These are phyloP conservation scores for Pseudopodoces humilis DNA, from an alignment of 2,113 vertebrate genomes.

Conservation along the genomic window DNA sequence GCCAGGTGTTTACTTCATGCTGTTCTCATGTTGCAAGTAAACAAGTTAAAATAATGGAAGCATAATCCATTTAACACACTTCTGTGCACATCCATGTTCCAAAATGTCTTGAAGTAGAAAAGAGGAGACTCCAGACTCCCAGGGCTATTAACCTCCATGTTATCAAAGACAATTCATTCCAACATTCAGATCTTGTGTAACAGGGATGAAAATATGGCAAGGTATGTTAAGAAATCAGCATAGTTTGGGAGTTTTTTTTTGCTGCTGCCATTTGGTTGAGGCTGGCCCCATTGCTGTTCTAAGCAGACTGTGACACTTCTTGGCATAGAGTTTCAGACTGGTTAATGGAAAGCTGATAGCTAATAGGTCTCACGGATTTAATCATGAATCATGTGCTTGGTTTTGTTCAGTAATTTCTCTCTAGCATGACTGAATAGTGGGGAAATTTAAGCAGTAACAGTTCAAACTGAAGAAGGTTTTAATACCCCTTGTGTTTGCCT, in stretches of 20 bases:
- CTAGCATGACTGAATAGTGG: background rate
- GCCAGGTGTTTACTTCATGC: constrained; percentile 32
- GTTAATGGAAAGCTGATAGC: constrained; percentile 42
- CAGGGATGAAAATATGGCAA: background rate
- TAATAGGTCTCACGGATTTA: background rate
- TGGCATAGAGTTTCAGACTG: constrained; percentile 16
- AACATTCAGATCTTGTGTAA: background rate
- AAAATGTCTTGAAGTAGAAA: background rate
- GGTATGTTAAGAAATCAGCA: background rate
- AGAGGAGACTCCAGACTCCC: background rate
- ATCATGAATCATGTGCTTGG: background rate
- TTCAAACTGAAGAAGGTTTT: background rate
- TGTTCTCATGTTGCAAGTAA: constrained; percentile 20
- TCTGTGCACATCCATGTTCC: background rate
- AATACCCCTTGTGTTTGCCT: background rate
- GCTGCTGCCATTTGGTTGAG: background rate
- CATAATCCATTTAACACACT: constrained; percentile 17
- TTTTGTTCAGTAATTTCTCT: constrained; percentile 23
- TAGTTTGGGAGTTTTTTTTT: background rate
- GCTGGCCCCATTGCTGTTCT: constrained; percentile 8
- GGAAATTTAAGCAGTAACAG: background rate
- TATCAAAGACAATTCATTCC: background rate
- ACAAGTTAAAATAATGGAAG: constrained; percentile 2
- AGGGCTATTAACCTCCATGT: background rate
- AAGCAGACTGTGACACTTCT: constrained; percentile 56